These are phyloP conservation scores for human DNA, from an alignment of 2,113 vertebrate genomes.

Conservation along the genomic window DNA sequence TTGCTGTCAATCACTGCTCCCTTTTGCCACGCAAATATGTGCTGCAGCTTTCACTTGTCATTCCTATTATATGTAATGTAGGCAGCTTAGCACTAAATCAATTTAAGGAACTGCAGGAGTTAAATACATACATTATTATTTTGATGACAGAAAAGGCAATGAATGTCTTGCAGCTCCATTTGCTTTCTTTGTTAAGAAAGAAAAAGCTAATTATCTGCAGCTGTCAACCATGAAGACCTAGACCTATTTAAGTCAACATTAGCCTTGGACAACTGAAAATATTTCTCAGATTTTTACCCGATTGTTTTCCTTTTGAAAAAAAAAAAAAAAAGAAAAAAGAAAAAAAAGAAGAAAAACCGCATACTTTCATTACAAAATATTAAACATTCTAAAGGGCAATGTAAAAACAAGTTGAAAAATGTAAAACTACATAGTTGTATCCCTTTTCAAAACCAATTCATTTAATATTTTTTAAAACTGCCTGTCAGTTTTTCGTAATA, in stretches of 20 bases:
- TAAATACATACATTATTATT: conserved; percentile 81
- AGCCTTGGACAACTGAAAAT: conserved; percentile 78
- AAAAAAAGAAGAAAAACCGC: neutral
- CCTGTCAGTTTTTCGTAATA: conserved; percentile 5
- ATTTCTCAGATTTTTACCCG: conserved; percentile 65
- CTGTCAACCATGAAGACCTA: conserved; percentile 76
- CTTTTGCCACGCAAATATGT: conserved; percentile 65
- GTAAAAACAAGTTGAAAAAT: conserved; percentile 55
- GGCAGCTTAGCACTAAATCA: conserved; percentile 78
- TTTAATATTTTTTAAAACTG: conserved; percentile 46
- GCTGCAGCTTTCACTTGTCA: conserved; percentile 72
- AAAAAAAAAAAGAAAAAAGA: neutral
- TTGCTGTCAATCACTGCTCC: conserved; percentile 70
- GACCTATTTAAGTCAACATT: conserved; percentile 75
- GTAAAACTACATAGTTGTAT: conserved; percentile 39
- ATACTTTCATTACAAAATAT: conserved; percentile 60
- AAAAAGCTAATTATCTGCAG: conserved; percentile 82
- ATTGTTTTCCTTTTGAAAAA: conserved; percentile 44
- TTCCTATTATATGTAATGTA: conserved; percentile 65
- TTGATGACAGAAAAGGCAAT: conserved; percentile 77
- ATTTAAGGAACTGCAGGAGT: conserved; percentile 76
- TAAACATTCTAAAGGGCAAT: conserved; percentile 47
- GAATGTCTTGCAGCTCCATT: conserved; percentile 73
- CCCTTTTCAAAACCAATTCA: neutral
- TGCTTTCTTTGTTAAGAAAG: conserved; percentile 80